These are phyloP conservation scores for Cephus nigrinus DNA, from an alignment of 2,888 invertebrate genomes.

Conservation along the genomic window DNA sequence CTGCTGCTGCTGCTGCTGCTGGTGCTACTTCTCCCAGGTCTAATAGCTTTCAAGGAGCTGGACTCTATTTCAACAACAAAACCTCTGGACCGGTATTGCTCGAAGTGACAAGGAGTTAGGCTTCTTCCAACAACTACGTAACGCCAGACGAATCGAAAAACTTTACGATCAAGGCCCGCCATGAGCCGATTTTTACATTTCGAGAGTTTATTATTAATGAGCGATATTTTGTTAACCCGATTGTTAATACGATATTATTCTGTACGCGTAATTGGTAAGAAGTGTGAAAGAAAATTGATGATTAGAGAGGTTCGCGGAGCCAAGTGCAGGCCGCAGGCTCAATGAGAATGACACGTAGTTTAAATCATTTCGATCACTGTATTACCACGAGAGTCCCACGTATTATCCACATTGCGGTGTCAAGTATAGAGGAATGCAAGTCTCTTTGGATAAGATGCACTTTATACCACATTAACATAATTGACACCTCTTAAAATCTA, in stretches of 20 bases:
- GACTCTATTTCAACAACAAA: conserved; percentile 47
- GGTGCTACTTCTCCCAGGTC: conserved; percentile 16
- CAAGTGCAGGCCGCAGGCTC: conserved; percentile 55
- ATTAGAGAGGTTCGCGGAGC: conserved; percentile 34
- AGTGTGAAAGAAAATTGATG: conserved; percentile 29
- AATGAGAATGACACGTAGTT: conserved; percentile 10
- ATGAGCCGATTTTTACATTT: conserved; percentile 50
- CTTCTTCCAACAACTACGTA: conserved; percentile 27
- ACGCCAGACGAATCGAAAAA: conserved; percentile 10
- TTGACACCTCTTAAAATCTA: neutral
- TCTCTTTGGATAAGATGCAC: conserved; percentile 11
- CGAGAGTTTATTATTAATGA: conserved; percentile 55
- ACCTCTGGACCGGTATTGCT: conserved; percentile 51
- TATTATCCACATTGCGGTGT: neutral
- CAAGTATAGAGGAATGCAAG: neutral
- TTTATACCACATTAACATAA: conserved; percentile 16
- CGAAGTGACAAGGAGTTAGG: conserved; percentile 58
- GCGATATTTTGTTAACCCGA: conserved; percentile 53
- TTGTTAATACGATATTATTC: conserved; percentile 38
- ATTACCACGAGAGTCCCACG: neutral
- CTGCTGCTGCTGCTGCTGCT: conserved; percentile 19
- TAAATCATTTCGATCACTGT: neutral
- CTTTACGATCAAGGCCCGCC: conserved; percentile 13
- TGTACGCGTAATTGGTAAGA: conserved; percentile 18
- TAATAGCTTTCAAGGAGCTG: conserved; percentile 57